phyloP scores from a whole-genome alignment of 2,797 vertebrate species.

The Trachops cirrhosus region DNA sequence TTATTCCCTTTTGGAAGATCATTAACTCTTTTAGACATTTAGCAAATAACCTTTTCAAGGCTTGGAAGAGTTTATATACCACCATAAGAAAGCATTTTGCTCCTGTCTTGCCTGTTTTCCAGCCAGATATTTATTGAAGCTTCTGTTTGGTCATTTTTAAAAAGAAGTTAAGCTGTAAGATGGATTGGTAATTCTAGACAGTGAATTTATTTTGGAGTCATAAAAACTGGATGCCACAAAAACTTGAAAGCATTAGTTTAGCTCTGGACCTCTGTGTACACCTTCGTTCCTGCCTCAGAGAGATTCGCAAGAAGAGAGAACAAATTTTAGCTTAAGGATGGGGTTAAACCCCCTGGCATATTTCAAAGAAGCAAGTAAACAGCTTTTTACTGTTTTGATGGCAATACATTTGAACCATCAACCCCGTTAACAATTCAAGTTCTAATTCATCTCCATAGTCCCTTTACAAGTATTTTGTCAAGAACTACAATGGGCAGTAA shows the following conservation, averaged over 20 bases:
- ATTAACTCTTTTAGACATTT: slow-evolving; percentile 77
- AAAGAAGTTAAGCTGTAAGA: slow-evolving; percentile 63
- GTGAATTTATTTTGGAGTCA: slow-evolving; percentile 60
- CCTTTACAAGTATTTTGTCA: slow-evolving; percentile 34
- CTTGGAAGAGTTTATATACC: slow-evolving; percentile 52
- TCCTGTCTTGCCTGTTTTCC: slow-evolving; percentile 49
- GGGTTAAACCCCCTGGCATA: slow-evolving; percentile 40
- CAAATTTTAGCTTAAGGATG: slow-evolving; percentile 50
- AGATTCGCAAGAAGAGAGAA: slow-evolving; percentile 13
- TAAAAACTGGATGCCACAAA: slow-evolving; percentile 50
- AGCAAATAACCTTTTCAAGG: slow-evolving; percentile 70
- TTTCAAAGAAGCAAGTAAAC: slow-evolving; percentile 67
- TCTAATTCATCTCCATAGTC: slow-evolving; percentile 51
- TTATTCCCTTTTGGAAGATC: slow-evolving; percentile 76
- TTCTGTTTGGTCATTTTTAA: slow-evolving; percentile 63
- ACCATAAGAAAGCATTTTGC: slow-evolving; percentile 48
- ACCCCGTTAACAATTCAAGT: slow-evolving; percentile 53
- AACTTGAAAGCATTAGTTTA: background rate
- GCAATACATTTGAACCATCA: slow-evolving; percentile 65
- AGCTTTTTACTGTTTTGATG: slow-evolving; percentile 57
- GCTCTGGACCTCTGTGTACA: background rate
- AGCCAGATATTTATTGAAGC: slow-evolving; percentile 59
- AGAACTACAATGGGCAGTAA: slow-evolving; percentile 15
- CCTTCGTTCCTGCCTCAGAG: background rate
- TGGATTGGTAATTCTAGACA: slow-evolving; percentile 64